A percentile compares a stretch with the other conserved stretches of the same genome.
Conservation (phyloP, 2,113 vertebrate genomes). For the Pithys albifrons region DNA sequence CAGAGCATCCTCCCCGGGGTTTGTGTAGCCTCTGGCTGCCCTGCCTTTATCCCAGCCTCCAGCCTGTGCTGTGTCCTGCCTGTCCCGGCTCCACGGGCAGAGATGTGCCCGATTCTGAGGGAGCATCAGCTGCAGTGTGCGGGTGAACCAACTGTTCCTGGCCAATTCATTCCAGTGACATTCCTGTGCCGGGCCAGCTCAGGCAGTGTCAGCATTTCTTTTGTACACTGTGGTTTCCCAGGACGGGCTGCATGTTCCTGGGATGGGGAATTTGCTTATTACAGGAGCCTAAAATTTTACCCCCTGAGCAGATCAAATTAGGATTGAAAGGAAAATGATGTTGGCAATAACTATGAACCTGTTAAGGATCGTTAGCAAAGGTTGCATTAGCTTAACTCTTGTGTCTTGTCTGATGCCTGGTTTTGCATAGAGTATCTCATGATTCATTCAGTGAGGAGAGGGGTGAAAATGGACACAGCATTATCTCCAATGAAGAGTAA, state of each 20-base stretch:
- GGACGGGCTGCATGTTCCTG: neutral
- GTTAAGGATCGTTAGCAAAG: neutral
- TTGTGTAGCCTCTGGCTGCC: neutral
- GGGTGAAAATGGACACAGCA: neutral
- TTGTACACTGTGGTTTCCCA: constrained; percentile 9
- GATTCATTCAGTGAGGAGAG: neutral
- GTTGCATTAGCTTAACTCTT: neutral
- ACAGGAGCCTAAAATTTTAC: neutral
- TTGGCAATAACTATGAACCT: neutral
- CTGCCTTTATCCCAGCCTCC: neutral
- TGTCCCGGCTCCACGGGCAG: fast-evolving
- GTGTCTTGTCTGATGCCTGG: neutral
- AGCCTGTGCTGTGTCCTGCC: neutral
- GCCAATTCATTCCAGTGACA: neutral
- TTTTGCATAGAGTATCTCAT: neutral
- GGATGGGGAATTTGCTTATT: neutral
- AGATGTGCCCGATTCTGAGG: neutral
- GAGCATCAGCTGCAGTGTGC: neutral
- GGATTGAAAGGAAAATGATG: neutral
- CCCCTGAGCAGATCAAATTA: neutral
- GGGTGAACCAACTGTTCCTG: neutral
- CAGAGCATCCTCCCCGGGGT: neutral
- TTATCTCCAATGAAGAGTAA: neutral
- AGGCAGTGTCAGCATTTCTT: constrained; percentile 33
- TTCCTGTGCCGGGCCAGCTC: constrained; percentile 3